These are phyloP conservation scores for Vanessa tameamea DNA, from an alignment of 1,140 invertebrate genomes.

Conservation along the genomic window DNA sequence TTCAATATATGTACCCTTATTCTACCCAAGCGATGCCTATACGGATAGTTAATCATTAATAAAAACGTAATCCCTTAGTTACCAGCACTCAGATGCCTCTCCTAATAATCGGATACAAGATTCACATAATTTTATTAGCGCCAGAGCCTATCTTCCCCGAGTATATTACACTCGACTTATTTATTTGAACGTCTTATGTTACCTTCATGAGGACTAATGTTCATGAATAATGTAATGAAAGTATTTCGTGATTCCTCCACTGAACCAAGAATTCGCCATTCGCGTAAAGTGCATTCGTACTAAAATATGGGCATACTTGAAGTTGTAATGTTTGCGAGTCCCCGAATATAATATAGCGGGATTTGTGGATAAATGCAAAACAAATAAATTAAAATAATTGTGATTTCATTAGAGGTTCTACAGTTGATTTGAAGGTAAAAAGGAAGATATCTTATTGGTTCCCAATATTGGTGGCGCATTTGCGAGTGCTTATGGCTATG, in stretches of 20 bases:
- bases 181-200: slow-evolving; percentile 58
- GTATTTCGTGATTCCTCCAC: slow-evolving; percentile 26
- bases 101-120: slow-evolving; percentile 39
- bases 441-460: too few species aligned
- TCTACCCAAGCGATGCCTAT: too few species aligned
- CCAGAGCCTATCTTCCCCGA: slow-evolving; percentile 35
- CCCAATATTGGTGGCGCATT: too few species aligned
- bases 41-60: background rate
- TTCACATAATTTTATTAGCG: slow-evolving; percentile 45
- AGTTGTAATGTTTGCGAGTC: background rate
- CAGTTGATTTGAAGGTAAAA: too few species aligned
- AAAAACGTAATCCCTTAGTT: background rate
- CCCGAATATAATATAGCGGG: background rate
- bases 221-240: slow-evolving; percentile 63
- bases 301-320: slow-evolving; percentile 15
- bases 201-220: slow-evolving; percentile 58
- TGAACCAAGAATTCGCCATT: slow-evolving; percentile 17
- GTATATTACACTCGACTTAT: slow-evolving; percentile 49
- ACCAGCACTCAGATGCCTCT: background rate
- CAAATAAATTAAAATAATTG: background rate
- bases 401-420: background rate
- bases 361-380: background rate
- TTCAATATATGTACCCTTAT: too few species aligned
- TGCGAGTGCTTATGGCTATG: too few species aligned
- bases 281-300: slow-evolving; percentile 7